Percentiles rank a stretch among this genome's conserved stretches.
Evolutionary conservation across 2,113 vertebrate species (phyloP).

Genomic region (Chaetops frenatus): DNA sequence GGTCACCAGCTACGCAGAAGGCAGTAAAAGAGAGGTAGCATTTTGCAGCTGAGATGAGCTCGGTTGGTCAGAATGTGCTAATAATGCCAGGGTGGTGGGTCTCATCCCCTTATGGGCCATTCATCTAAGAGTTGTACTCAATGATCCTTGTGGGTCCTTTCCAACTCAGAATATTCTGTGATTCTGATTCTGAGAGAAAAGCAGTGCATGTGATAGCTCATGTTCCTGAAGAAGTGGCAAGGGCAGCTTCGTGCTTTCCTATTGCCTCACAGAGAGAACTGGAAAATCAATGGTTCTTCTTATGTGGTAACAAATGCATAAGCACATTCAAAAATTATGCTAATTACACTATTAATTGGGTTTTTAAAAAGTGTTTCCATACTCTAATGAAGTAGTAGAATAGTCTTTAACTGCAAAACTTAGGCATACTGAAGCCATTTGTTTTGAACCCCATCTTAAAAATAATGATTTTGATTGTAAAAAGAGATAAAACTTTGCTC

Average conservation of each 20-base stretch:
- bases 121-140: not conserved
- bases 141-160: not conserved
- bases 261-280: not conserved
- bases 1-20: not conserved
- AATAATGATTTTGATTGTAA: not conserved
- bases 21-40: not conserved
- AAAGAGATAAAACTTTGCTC: not conserved
- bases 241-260: not conserved
- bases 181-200: not conserved
- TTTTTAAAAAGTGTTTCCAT: not conserved
- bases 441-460: not conserved
- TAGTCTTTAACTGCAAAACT: not conserved
- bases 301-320: not conserved
- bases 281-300: not conserved
- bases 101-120: not conserved
- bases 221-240: not conserved
- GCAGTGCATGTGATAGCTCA: not conserved
- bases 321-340: not conserved
- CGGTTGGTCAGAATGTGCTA: fast-evolving
- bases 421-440: not conserved
- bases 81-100: not conserved
- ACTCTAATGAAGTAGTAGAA: not conserved
- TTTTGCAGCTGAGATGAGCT: not conserved
- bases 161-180: not conserved
- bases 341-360: not conserved